Conservation (phyloP, 1,140 invertebrate species). For the Octopus sinensis region DNA sequence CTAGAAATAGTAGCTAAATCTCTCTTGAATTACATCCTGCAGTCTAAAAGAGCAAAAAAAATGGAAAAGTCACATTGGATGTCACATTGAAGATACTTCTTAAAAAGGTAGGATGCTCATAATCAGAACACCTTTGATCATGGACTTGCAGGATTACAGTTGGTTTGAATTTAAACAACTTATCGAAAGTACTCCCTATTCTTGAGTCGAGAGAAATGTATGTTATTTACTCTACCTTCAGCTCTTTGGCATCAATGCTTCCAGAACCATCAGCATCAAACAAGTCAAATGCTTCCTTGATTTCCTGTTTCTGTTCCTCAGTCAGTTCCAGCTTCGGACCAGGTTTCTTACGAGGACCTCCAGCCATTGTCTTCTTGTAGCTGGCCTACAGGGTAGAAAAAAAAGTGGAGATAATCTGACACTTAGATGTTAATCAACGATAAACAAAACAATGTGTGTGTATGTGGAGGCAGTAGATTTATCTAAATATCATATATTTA, state of each 20-base stretch:
- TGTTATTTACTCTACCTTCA: conserved; percentile 69
- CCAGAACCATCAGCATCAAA: conserved; percentile 87
- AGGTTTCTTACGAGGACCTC: conserved; percentile 51
- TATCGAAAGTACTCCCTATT: background rate
- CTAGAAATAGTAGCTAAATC: too few species aligned
- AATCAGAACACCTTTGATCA: background rate
- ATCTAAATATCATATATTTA: too few species aligned
- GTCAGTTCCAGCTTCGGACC: conserved; percentile 71
- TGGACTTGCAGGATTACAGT: background rate
- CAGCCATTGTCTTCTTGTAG: conserved; percentile 48
- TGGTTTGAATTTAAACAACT: background rate
- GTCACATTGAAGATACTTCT: too few species aligned
- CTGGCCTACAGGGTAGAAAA: conserved; percentile 26
- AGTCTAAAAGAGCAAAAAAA: too few species aligned
- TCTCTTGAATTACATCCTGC: too few species aligned
- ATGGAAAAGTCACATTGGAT: too few species aligned
- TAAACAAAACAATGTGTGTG: too few species aligned
- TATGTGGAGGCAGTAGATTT: too few species aligned
- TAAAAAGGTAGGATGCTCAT: too few species aligned
- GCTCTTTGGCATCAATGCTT: conserved; percentile 84
- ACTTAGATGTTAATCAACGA: too few species aligned
- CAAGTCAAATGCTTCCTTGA: conserved; percentile 91
- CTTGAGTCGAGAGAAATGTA: background rate
- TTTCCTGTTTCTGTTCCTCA: conserved; percentile 86
- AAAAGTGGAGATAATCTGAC: background rate